A percentile compares a stretch with the other conserved stretches of the same genome.
Evolutionary conservation across 2,797 vertebrate genomes (phyloP).

Genomic region (Falco biarmicus): DNA sequence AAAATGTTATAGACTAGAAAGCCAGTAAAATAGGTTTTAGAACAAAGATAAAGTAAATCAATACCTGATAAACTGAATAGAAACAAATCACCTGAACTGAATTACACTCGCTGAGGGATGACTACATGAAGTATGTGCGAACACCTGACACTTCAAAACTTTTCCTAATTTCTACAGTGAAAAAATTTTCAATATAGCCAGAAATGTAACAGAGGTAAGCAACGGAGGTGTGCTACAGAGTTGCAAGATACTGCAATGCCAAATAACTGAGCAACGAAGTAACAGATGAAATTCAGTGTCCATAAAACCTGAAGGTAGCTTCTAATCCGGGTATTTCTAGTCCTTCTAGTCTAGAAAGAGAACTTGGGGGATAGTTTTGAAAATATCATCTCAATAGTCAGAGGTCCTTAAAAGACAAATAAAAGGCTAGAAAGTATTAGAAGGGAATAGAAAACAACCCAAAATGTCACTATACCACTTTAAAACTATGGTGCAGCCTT

Average conservation of each 20-base stretch:
- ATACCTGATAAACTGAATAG: neutral
- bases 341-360: neutral
- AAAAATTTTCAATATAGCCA: neutral
- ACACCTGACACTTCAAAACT: neutral
- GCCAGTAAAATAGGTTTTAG: neutral
- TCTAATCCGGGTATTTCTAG: neutral
- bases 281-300: neutral
- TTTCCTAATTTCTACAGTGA: neutral
- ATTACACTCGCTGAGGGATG: neutral
- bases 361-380: neutral
- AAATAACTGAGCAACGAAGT: neutral
- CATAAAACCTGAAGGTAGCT: neutral
- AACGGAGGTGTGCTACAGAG: neutral
- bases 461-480: neutral
- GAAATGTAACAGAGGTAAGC: neutral
- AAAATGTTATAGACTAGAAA: neutral
- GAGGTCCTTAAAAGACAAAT: neutral
- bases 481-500: neutral
- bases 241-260: neutral
- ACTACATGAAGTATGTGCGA: neutral
- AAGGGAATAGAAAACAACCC: neutral
- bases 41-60: neutral
- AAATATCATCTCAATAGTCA: neutral
- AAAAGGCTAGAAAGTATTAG: neutral
- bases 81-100: neutral